Evolutionary conservation across 2,888 invertebrate species (phyloP), one percentile per base, ranked within the genome.

Genomic region (Isoperla grammatica): DNA sequence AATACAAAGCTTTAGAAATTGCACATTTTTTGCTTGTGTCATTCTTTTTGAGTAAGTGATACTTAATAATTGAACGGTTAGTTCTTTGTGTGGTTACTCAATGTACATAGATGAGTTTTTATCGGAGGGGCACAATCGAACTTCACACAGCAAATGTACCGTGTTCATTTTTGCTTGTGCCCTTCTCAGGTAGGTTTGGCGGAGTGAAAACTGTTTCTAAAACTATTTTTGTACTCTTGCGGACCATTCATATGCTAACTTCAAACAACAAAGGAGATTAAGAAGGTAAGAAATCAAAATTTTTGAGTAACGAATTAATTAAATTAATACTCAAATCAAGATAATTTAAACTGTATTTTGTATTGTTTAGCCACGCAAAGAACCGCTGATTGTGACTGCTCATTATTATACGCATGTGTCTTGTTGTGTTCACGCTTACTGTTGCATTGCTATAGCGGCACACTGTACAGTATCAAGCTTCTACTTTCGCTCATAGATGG

Each of bases 71-170:
- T 29, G 29, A 56, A 58, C 58, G 61, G 61, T 35, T 56, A 54
- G 61, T 61, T 61, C 61, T 61, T 61, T 61, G 61, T 61, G 59
- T 56, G 61, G 61, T 61, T 61, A 23, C 58, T 29, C 29, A 29
- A 29, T 29, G 9, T 5, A 43, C 43, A 43, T 15, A 43, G 5
- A 5, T 43, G 15, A 15, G 19, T 43, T 43, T 12, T 39, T 39
- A 39, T 39, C 39, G 11, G 12, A 39, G 6, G 15, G 19, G 19
- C 43, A 43, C 15, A 12, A 12, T 12, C 39, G 5, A 43, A 15
- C 15, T 43, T 9, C 9, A 29, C 29, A 29, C 29, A 29, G 29
- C 5, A 8, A 29, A 29, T 8, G 4, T 29, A 8, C 29, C 4
- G 29, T 29, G 8, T 29, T 29, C 8, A 29, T 4, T 8, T 29